Base-by-base conservation (phyloP, 2,797 vertebrate genomes). In the Megalops cyprinoides region DNA sequence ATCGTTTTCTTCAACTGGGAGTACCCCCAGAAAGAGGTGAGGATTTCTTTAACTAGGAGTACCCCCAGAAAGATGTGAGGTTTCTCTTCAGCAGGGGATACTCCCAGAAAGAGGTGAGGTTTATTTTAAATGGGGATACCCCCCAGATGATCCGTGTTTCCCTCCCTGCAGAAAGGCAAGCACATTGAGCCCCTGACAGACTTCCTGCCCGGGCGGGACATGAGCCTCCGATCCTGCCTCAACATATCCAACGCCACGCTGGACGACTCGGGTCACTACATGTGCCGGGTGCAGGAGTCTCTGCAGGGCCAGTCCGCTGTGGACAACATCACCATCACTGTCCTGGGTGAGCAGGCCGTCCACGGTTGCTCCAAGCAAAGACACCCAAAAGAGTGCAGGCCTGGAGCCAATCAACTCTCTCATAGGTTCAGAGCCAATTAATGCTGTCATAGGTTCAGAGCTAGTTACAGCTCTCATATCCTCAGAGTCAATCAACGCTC, bases 1-100 rank as follows among this genome's bases (percentile, higher is more conserved):
- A 90, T 99, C 4, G 93, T 96, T 84, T 91, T 34, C 87, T 99
- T 99, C 87, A 91, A 90, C 77, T 99, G 98, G 98, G 92, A 90
- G 0, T 93, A 94, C 58, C 97, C 97, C 48, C 94, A 94, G 76
- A 87, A 90, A 77, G 91, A 93, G 81, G 98, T 99, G 92, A 94
- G 91, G n/a, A n/a, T n/a, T n/a, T n/a, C n/a, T n/a, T n/a, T n/a
- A n/a, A n/a, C n/a, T n/a, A n/a, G n/a, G n/a, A n/a, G n/a, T n/a
- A n/a, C n/a, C n/a, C n/a, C n/a, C n/a, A n/a, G n/a, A n/a, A n/a
- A n/a, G n/a, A n/a, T n/a, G n/a, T n/a, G n/a, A n/a, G n/a, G n/a
- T n/a, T n/a, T n/a, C n/a, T n/a, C n/a, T n/a, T n/a, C n/a, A n/a
- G n/a, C n/a, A n/a, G n/a, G n/a, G n/a, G n/a, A n/a, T n/a, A n/a